These are phyloP conservation scores for Struthio camelus DNA, from an alignment of 2,113 vertebrate genomes.

Conservation along the genomic window DNA sequence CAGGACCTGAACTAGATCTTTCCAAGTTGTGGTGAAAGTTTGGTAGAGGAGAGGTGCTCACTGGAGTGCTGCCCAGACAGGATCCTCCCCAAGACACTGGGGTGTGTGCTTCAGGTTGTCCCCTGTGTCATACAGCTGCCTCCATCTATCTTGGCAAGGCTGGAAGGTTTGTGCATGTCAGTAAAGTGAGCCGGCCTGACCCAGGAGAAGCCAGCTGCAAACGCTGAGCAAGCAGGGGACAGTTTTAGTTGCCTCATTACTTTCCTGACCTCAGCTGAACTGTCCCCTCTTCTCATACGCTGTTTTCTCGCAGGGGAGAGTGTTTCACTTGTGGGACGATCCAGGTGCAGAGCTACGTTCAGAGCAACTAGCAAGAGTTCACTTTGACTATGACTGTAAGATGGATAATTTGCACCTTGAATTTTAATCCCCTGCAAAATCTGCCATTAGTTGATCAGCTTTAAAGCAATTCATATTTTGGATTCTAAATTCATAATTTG, in stretches of 20 bases:
- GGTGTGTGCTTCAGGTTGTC: not conserved
- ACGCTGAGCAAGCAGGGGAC: not conserved
- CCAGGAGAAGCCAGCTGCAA: not conserved
- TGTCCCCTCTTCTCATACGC: rapidly evolving
- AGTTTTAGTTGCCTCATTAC: not conserved
- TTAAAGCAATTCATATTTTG: not conserved
- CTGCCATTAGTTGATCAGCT: not conserved
- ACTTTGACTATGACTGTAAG: rapidly evolving
- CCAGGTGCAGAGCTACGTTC: not conserved
- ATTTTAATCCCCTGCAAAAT: too few species aligned
- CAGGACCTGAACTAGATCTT: not conserved
- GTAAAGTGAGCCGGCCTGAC: not conserved
- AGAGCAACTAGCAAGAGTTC: rapidly evolving
- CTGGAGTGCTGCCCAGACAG: not conserved
- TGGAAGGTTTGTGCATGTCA: not conserved
- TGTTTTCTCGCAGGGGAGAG: rapidly evolving
- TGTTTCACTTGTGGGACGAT: rapidly evolving
- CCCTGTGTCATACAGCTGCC: not conserved
- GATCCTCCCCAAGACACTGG: not conserved
- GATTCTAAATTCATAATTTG: not conserved
- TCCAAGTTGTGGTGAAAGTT: not conserved
- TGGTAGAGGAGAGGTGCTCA: not conserved
- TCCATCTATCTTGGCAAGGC: not conserved
- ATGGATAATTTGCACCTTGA: not conserved
- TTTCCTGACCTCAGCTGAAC: not conserved